These are phyloP conservation scores for Drosophila buzzatii DNA, from an alignment of 2,888 invertebrate genomes.

Conservation along the genomic window DNA sequence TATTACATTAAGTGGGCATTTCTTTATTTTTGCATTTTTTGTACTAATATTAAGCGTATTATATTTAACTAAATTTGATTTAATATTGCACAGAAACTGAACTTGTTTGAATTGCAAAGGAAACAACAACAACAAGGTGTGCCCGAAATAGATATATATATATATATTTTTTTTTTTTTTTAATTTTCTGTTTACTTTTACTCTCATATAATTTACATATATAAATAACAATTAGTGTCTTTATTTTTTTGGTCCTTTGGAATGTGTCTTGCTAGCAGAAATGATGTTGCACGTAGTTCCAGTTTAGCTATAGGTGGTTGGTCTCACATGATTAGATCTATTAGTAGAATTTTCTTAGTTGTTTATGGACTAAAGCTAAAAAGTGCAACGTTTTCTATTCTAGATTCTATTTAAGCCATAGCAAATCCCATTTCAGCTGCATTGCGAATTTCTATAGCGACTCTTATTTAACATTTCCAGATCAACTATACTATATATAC, in stretches of 20 bases:
- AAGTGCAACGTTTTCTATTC: constrained; percentile 4
- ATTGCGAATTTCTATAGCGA: constrained; percentile 1
- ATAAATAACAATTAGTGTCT: constrained; percentile 61
- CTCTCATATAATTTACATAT: constrained; percentile 24
- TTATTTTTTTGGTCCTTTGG: constrained; percentile 78
- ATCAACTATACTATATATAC: not conserved
- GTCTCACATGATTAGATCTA: constrained; percentile 44
- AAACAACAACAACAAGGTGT: constrained; percentile 30
- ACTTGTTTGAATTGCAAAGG: constrained; percentile 4
- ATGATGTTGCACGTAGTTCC: constrained; percentile 17
- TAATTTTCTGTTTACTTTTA: not conserved
- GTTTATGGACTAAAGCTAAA: constrained; percentile 3
- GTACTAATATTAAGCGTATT: constrained; percentile 82
- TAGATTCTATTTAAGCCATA: constrained; percentile 33
- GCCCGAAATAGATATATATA: constrained; percentile 13
- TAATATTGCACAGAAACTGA: constrained; percentile 55
- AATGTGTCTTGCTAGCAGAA: constrained; percentile 73
- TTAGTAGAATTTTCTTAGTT: not conserved
- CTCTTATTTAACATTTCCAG: constrained; percentile 7
- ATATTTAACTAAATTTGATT: constrained; percentile 40
- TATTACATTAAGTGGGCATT: constrained; percentile 65
- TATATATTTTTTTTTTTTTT: not conserved
- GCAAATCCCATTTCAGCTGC: constrained; percentile 9
- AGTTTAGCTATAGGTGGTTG: constrained; percentile 46
- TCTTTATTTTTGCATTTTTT: constrained; percentile 57